phyloP scores from a whole-genome alignment of 2,113 vertebrate genomes.

The Oreotrochilus melanogaster region DNA sequence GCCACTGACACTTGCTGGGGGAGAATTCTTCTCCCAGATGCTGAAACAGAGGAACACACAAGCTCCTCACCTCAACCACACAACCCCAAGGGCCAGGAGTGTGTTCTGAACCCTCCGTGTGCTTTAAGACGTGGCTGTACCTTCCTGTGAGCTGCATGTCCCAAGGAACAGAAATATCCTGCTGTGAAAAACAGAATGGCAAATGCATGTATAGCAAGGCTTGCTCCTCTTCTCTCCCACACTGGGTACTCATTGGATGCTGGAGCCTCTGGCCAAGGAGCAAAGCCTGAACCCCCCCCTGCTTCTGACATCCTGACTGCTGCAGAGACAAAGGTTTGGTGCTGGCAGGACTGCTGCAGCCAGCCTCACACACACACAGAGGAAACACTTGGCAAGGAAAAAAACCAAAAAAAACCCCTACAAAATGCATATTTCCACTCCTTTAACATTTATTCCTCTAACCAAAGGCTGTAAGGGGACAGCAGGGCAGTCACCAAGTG shows the following conservation, averaged over 20 bases:
- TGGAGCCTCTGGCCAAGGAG: background rate
- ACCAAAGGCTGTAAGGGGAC: background rate
- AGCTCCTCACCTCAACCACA: accelerated
- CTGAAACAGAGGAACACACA: background rate
- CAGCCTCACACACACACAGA: background rate
- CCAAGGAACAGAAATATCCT: background rate
- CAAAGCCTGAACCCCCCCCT: background rate
- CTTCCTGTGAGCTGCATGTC: accelerated
- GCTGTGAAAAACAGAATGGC: background rate
- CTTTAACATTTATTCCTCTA: too few relatives aligned
- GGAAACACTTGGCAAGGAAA: background rate
- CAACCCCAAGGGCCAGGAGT: background rate
- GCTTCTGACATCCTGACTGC: background rate
- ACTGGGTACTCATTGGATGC: accelerated
- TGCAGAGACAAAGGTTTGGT: background rate
- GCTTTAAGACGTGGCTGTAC: accelerated
- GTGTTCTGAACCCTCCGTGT: accelerated
- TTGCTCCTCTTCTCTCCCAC: background rate
- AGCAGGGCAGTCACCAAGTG: accelerated
- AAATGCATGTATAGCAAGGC: accelerated
- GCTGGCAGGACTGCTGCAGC: background rate
- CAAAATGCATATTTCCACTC: background rate
- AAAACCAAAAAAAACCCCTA: too few relatives aligned
- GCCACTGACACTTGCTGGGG: background rate
- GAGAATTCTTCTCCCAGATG: background rate